These are phyloP conservation scores for Okamejei kenojei DNA, from an alignment of 2,797 vertebrate species.

Conservation along the genomic window DNA sequence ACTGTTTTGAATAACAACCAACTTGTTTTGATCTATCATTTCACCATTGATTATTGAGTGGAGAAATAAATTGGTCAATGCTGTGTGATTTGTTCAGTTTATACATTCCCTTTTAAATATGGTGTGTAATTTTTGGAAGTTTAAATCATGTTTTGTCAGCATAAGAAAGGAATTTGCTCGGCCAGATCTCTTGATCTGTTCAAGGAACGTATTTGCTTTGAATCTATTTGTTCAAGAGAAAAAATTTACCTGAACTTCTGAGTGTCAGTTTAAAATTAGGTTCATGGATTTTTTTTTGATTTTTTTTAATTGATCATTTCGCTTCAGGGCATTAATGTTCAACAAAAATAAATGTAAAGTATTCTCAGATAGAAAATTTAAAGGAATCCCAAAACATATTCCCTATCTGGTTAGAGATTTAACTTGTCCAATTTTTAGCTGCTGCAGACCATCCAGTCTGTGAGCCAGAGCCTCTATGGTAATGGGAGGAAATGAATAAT, in stretches of 20 bases:
- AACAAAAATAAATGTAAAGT: too few relatives aligned
- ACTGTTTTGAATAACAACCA: background rate
- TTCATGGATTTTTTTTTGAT: too few relatives aligned
- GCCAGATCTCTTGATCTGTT: background rate
- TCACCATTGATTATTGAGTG: background rate
- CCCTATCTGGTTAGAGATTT: background rate
- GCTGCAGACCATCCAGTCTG: background rate
- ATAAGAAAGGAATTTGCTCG: background rate
- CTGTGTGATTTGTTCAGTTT: background rate
- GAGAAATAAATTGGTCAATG: background rate
- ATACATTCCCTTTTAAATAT: background rate
- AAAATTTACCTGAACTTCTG: too few relatives aligned
- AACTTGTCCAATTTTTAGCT: background rate
- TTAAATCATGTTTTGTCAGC: background rate
- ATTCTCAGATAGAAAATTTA: background rate
- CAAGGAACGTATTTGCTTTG: background rate
- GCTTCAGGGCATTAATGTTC: too few relatives aligned
- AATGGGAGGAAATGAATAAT: too few relatives aligned
- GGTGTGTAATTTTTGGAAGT: background rate
- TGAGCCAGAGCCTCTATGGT: too few relatives aligned
- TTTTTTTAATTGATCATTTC: too few relatives aligned
- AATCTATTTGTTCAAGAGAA: too few relatives aligned
- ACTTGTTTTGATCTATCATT: background rate
- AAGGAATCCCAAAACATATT: background rate
- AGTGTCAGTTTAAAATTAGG: background rate